These are phyloP conservation scores for Pseudococcus viburni DNA, from an alignment of 2,888 invertebrate genomes.

Conservation along the genomic window DNA sequence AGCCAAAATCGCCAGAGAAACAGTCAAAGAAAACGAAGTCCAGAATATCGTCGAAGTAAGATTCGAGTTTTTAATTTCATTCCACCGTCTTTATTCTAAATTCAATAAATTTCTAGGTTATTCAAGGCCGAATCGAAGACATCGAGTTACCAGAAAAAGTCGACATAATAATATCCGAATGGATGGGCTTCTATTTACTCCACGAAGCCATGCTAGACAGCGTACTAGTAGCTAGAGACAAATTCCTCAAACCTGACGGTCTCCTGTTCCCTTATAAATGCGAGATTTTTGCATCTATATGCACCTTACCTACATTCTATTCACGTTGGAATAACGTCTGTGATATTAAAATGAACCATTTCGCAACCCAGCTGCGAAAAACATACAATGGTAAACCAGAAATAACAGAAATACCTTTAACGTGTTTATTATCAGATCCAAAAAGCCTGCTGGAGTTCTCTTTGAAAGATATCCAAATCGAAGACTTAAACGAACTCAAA, in stretches of 20 bases:
- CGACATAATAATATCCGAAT: slow-evolving; percentile 94
- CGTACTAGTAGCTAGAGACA: slow-evolving; percentile 85
- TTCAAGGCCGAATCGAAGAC: slow-evolving; percentile 84
- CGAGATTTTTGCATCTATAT: slow-evolving; percentile 78
- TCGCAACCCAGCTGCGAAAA: slow-evolving; percentile 76
- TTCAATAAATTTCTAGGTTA: slow-evolving; percentile 48
- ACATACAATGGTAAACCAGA: slow-evolving; percentile 79
- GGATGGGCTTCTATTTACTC: slow-evolving; percentile 97
- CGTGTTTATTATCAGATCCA: slow-evolving; percentile 77
- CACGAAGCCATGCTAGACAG: slow-evolving; percentile 97
- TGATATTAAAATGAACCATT: slow-evolving; percentile 83
- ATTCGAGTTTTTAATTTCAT: not conserved
- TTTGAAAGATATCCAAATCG: slow-evolving; percentile 76
- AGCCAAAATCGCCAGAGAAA: slow-evolving; percentile 77
- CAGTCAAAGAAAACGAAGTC: slow-evolving; percentile 81
- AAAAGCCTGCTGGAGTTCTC: slow-evolving; percentile 80
- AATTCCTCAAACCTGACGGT: slow-evolving; percentile 82
- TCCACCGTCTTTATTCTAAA: not conserved
- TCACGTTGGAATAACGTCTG: slow-evolving; percentile 81
- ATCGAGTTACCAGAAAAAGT: slow-evolving; percentile 81
- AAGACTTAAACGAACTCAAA: slow-evolving; percentile 77
- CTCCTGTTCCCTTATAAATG: slow-evolving; percentile 83
- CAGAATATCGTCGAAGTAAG: slow-evolving; percentile 79
- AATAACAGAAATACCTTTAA: slow-evolving; percentile 74
- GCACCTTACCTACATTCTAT: slow-evolving; percentile 77